Evolutionary conservation across 2,888 invertebrate genomes (phyloP).

Genomic region (Drosophila demipolita): DNA sequence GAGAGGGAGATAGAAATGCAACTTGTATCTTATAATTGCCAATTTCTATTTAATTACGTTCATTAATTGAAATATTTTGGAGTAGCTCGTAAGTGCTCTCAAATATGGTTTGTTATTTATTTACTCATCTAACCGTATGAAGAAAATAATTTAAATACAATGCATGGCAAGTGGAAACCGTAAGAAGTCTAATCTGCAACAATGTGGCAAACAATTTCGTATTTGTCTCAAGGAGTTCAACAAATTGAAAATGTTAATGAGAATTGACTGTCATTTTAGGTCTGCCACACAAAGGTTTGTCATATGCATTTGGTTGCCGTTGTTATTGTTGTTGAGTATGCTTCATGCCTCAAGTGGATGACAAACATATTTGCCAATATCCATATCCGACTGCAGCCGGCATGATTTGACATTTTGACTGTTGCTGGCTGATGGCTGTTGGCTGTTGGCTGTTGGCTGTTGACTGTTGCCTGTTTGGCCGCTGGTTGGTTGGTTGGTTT

Average conservation of each 20-base stretch:
- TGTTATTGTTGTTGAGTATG: slow-evolving; percentile 12
- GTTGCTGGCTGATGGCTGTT: slow-evolving; percentile 6
- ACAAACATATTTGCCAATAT: slow-evolving; percentile 25
- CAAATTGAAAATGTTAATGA: background rate
- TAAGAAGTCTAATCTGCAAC: background rate
- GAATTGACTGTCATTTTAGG: background rate
- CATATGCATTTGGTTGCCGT: slow-evolving; percentile 21
- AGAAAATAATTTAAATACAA: background rate
- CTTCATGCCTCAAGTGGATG: slow-evolving; percentile 22
- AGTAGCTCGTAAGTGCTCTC: background rate
- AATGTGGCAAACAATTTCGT: background rate
- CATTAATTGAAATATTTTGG: background rate
- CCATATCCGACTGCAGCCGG: slow-evolving; percentile 41
- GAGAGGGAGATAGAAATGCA: no score
- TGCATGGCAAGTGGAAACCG: background rate
- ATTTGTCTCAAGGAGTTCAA: background rate
- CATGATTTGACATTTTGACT: slow-evolving; percentile 41
- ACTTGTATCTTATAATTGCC: background rate
- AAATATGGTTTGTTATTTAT: background rate
- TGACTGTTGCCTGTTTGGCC: no score
- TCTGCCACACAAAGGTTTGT: slow-evolving; percentile 9
- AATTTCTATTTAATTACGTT: background rate
- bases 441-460: background rate
- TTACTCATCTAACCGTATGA: background rate
- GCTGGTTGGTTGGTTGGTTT: background rate